Evolutionary conservation across 1,140 invertebrate species (phyloP).

Genomic region (Vanessa tameamea): DNA sequence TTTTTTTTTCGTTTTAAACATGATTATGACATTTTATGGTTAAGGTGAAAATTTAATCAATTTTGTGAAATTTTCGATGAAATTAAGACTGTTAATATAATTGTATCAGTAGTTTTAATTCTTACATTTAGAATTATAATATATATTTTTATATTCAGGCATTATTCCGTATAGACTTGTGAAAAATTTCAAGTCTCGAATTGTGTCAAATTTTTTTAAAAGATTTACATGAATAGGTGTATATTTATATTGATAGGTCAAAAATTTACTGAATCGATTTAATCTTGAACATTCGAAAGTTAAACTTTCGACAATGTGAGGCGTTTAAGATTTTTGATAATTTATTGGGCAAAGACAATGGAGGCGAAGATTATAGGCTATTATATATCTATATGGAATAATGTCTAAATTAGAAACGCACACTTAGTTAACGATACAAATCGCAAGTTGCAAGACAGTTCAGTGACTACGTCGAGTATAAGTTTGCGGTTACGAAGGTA

Average conservation of each 20-base stretch:
- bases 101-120: conserved; percentile 15
- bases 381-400: background rate
- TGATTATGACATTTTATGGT: conserved; percentile 3
- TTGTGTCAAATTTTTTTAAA: background rate
- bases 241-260: background rate
- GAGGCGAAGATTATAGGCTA: background rate
- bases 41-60: background rate
- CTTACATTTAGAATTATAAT: background rate
- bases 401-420: conserved; percentile 13
- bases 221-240: background rate
- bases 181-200: background rate
- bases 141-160: conserved; percentile 2
- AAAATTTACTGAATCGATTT: conserved; percentile 3
- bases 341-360: no score
- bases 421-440: conserved; percentile 20
- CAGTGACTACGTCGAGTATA: conserved; percentile 23
- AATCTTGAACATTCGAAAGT: no score
- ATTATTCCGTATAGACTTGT: background rate
- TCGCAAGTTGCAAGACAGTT: conserved; percentile 7
- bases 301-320: no score
- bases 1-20: background rate
- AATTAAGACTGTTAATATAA: conserved; percentile 33
- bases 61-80: conserved; percentile 11
- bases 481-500: background rate
- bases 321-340: no score